Evolutionary conservation across 2,113 vertebrate genomes (phyloP), one percentile per base, ranked within the genome.

Genomic region (Excalfactoria chinensis): DNA sequence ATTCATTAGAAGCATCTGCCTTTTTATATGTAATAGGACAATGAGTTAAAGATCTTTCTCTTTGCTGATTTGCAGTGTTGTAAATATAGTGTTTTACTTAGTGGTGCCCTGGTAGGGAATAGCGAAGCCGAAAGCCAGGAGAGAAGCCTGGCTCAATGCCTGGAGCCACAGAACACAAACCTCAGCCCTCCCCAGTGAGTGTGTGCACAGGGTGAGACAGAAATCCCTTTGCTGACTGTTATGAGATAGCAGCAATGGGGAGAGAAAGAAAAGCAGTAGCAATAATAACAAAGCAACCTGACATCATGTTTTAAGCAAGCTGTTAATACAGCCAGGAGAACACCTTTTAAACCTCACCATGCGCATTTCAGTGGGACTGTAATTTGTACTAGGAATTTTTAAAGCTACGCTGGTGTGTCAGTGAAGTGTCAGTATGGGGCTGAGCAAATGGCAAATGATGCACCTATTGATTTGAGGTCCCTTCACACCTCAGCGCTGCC

Each of bases 391-490:
- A 7, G 25, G 40, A 32, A 62, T 88, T 41, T 44, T 69, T 48
- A 77, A 84, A 88, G 53, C 72, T 41, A 53, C 23, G 13, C 26
- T 18, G 3, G 2, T 21, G 48, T 41, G 76, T 84, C 21, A 7
- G 40, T 86, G 90, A 95, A 90, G 76, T 86, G 62, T 94, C 48
- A 49, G 48, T 13, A 49, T 7, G 48, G 89, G 89, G 78, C 87
- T 85, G 87, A 87, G 93, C 49, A 89, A 94, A 93, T 66, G 67
- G 86, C 66, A 87, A 82, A 67, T 46, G 82, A 82, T 88, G 71
- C 55, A 59, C 46, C 93, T 94, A 95, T 91, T 85, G 95, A 95
- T 94, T 93, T 85, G 83, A 23, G 56, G 69, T 78, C 80, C 86
- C 49, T 88, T 86, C 79, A 56, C 90, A 88, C 84, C 80, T 95